Percentiles rank a stretch among this genome's conserved stretches.
Conservation (phyloP, 1,140 invertebrate genomes). For the Agraylea sexmaculata region DNA sequence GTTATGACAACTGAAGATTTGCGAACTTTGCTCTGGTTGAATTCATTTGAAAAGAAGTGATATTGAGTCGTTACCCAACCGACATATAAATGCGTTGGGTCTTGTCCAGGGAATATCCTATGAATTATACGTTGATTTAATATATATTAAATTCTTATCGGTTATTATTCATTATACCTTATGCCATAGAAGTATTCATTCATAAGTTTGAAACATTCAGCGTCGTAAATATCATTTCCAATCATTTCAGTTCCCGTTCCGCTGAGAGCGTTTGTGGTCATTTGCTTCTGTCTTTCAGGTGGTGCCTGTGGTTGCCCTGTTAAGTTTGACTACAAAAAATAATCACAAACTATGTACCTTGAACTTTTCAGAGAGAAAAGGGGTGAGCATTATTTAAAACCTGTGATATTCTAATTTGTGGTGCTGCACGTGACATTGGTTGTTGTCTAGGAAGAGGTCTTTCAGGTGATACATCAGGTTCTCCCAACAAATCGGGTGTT, state of each 20-base stretch:
- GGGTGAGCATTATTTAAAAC: conserved; percentile 23
- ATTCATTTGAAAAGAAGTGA: conserved; percentile 77
- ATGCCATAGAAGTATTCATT: conserved; percentile 97
- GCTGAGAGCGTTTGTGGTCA: conserved; percentile 51
- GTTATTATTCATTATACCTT: conserved; percentile 24
- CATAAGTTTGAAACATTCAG: conserved; percentile 80
- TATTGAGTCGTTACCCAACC: conserved; percentile 99
- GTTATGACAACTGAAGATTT: conserved; percentile 74
- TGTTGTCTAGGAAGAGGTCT: conserved; percentile 26
- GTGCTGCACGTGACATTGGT: conserved; percentile 40
- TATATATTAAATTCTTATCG: neutral
- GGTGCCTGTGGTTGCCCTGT: conserved; percentile 53
- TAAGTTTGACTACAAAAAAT: conserved; percentile 44
- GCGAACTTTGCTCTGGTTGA: conserved; percentile 78
- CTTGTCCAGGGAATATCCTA: conserved; percentile 91
- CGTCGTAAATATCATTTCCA: conserved; percentile 74
- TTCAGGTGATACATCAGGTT: conserved; percentile 40
- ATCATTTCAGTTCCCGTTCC: conserved; percentile 58
- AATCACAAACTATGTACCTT: conserved; percentile 10
- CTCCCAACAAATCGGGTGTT: conserved; percentile 53
- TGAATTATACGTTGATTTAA: neutral
- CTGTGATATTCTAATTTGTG: conserved; percentile 46
- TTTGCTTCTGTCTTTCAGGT: conserved; percentile 59
- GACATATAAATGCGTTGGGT: conserved; percentile 92
- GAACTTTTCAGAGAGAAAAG: neutral